Evolutionary conservation across 2,113 vertebrate genomes (phyloP).

Genomic region (Toxotes chatareus): DNA sequence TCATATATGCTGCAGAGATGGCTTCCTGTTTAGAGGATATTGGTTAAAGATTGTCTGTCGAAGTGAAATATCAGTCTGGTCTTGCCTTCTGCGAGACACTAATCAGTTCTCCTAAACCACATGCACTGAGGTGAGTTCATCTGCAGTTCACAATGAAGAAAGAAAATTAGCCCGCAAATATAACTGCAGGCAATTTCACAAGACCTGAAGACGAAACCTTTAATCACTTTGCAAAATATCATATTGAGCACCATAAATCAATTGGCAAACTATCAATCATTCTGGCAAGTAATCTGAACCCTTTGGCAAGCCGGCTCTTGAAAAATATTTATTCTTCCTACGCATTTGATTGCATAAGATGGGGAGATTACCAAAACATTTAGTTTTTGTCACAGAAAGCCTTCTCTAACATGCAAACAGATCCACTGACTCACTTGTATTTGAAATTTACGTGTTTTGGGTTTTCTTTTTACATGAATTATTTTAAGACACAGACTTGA

Average conservation of each 20-base stretch:
- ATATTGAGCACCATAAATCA: constrained; percentile 74
- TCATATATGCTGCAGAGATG: neutral
- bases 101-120: constrained; percentile 48
- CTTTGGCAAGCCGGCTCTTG: constrained; percentile 67
- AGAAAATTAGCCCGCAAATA: constrained; percentile 51
- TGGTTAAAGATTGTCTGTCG: constrained; percentile 63
- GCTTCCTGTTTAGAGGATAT: constrained; percentile 35
- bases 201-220: constrained; percentile 63
- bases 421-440: neutral
- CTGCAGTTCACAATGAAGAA: constrained; percentile 53
- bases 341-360: constrained; percentile 59
- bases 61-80: constrained; percentile 72
- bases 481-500: neutral
- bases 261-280: constrained; percentile 66
- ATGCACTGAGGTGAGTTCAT: constrained; percentile 58
- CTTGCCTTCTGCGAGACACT: constrained; percentile 46
- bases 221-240: constrained; percentile 67
- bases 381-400: constrained; percentile 52
- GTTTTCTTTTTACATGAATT: neutral
- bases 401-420: constrained; percentile 23
- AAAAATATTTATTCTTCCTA: constrained; percentile 70
- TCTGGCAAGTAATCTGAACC: constrained; percentile 52
- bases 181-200: constrained; percentile 61
- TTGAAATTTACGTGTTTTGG: neutral
- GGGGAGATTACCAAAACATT: constrained; percentile 55